Evolutionary conservation across 2,113 vertebrate genomes (phyloP).

Genomic region (Lampris incognitus): DNA sequence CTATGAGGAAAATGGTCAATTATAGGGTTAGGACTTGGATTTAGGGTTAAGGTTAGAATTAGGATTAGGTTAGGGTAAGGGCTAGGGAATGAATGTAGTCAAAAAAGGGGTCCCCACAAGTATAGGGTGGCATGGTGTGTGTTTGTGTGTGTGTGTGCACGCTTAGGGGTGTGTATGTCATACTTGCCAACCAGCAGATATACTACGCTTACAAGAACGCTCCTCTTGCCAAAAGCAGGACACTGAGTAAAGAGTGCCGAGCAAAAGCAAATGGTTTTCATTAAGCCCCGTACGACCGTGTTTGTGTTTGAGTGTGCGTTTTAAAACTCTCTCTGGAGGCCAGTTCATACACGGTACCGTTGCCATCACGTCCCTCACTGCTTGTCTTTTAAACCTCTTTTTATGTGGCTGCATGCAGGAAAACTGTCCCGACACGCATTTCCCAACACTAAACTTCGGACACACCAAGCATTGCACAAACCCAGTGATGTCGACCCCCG

Average conservation of each 20-base stretch:
- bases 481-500: background rate
- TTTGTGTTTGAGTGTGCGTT: conserved; percentile 7
- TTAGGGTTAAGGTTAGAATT: too few species aligned
- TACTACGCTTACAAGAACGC: too few species aligned
- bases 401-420: conserved; percentile 31
- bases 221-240: too few species aligned
- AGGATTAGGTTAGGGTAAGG: too few species aligned
- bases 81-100: too few species aligned
- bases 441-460: conserved; percentile 34
- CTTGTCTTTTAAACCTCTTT: conserved; percentile 51
- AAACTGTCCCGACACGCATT: conserved; percentile 56
- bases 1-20: too few species aligned
- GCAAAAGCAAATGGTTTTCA: conserved; percentile 49
- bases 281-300: conserved; percentile 38
- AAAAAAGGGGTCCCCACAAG: too few species aligned
- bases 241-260: background rate
- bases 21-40: too few species aligned
- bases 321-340: conserved; percentile 25
- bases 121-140: too few species aligned
- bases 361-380: conserved; percentile 12
- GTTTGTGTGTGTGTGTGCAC: too few species aligned
- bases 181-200: too few species aligned
- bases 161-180: too few species aligned
- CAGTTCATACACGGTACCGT: conserved; percentile 32
- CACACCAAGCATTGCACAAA: conserved; percentile 51